Percentiles rank a stretch among this genome's conserved stretches.
Evolutionary conservation across 2,113 vertebrate species (phyloP).

Genomic region (Periophthalmus modestus): DNA sequence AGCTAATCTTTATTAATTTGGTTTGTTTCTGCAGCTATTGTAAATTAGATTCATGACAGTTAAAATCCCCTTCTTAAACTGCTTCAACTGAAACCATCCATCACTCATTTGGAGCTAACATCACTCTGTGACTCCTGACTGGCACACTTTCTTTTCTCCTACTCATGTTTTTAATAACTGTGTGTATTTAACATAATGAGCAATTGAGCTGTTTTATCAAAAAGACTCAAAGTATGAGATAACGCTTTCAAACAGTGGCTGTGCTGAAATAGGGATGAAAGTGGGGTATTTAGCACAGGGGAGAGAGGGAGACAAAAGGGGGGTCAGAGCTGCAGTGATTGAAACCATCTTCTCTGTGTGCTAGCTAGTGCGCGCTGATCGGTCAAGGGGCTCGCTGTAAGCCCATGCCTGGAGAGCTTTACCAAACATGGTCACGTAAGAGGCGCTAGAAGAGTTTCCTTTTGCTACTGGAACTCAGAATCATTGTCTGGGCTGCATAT

Average conservation of each 20-base stretch:
- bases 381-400: constrained; percentile 71
- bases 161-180: neutral
- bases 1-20: neutral
- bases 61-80: neutral
- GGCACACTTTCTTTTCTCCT: neutral
- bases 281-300: constrained; percentile 14
- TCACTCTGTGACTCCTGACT: constrained; percentile 23
- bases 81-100: neutral
- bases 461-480: constrained; percentile 40
- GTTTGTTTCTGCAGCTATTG: neutral
- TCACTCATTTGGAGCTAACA: neutral
- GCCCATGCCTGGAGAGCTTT: constrained; percentile 67
- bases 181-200: neutral
- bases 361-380: constrained; percentile 30
- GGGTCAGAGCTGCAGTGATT: constrained; percentile 48
- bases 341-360: constrained; percentile 59
- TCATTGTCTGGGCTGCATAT: neutral
- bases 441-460: constrained; percentile 61
- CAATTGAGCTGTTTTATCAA: constrained; percentile 15
- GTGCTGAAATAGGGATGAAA: constrained; percentile 27
- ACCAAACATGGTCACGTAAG: constrained; percentile 82
- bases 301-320: constrained; percentile 26
- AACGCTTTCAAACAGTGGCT: constrained; percentile 10
- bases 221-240: constrained; percentile 12
- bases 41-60: neutral